phyloP scores from a whole-genome alignment of 2,888 invertebrate genomes.

The Heterodera filipjevi region DNA sequence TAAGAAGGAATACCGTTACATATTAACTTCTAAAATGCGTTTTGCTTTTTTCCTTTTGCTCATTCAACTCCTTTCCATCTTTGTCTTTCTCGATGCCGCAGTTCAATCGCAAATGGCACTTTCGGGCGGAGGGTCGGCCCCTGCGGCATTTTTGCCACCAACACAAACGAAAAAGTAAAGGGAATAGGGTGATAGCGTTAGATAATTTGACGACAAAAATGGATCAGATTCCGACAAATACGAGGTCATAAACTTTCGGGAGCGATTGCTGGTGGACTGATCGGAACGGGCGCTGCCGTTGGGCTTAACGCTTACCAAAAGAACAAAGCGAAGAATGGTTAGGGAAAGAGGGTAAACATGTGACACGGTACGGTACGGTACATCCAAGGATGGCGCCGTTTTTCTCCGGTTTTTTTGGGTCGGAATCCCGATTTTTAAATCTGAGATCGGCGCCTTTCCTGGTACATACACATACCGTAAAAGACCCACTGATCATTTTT shows the following conservation, averaged over 20 bases:
- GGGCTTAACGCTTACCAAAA: not conserved
- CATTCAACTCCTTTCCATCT: not conserved
- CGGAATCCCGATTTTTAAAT: too few relatives aligned
- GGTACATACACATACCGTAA: too few relatives aligned
- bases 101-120: not conserved
- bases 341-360: not conserved
- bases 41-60: not conserved
- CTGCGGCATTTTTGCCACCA: not conserved
- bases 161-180: not conserved
- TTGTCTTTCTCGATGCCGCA: not conserved
- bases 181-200: too few relatives aligned
- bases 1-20: too few relatives aligned
- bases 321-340: not conserved
- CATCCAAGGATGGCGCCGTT: too few relatives aligned
- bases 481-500: too few relatives aligned
- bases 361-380: too few relatives aligned
- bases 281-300: not conserved
- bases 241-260: not conserved
- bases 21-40: too few relatives aligned
- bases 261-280: not conserved
- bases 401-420: too few relatives aligned
- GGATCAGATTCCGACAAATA: not conserved
- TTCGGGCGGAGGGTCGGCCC: not conserved
- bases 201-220: not conserved
- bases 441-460: too few relatives aligned